phyloP scores from a whole-genome alignment of 2,797 vertebrate genomes.

The Xenentodon cancila region DNA sequence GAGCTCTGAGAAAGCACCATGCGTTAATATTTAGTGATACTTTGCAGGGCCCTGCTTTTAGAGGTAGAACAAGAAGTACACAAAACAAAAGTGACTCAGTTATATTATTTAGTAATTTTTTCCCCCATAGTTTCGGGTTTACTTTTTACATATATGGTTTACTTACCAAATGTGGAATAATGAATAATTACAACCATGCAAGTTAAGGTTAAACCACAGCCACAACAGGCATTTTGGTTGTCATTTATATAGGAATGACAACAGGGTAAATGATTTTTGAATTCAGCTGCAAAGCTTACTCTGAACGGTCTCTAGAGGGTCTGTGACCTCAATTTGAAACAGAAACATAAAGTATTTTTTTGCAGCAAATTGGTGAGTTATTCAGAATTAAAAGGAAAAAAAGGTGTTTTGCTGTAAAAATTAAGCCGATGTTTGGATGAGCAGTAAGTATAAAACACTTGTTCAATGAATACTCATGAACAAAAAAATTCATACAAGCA shows the following conservation, averaged over 20 bases:
- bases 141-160: constrained; percentile 4
- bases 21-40: constrained; percentile 35
- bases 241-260: neutral
- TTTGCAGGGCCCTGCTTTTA: constrained; percentile 8
- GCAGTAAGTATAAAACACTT: neutral
- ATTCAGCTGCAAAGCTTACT: too few relatives aligned
- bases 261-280: neutral
- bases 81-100: neutral
- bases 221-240: neutral
- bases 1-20: constrained; percentile 6
- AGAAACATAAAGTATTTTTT: neutral
- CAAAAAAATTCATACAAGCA: neutral
- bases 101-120: neutral
- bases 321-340: too few relatives aligned
- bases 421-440: too few relatives aligned
- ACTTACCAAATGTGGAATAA: neutral
- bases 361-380: too few relatives aligned
- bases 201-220: neutral
- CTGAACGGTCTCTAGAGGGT: too few relatives aligned
- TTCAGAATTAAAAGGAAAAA: neutral
- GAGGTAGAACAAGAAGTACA: neutral
- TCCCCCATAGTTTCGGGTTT: constrained; percentile 8
- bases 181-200: too few relatives aligned
- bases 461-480: constrained; percentile 1
- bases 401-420: neutral